Conservation (phyloP, 2,888 invertebrate species). For the Vannuccia rotundouncinata region DNA sequence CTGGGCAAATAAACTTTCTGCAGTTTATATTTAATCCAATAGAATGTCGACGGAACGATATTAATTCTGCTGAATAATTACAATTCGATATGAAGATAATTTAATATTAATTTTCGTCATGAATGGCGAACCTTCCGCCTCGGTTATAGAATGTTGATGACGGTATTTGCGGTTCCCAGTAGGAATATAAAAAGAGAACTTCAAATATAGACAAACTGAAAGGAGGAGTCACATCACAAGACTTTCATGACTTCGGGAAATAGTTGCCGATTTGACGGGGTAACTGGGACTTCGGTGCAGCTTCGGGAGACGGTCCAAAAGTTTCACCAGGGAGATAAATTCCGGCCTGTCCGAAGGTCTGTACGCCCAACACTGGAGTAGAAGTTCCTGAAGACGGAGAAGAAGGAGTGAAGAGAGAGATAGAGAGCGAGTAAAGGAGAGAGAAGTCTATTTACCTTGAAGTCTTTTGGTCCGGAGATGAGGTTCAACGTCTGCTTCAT, state of each 20-base stretch:
- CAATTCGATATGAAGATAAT: too few species aligned
- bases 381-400: slow-evolving; percentile 68
- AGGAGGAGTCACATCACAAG: slow-evolving; percentile 43
- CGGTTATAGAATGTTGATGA: too few species aligned
- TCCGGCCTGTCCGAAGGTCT: slow-evolving; percentile 77
- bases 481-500: slow-evolving; percentile 82
- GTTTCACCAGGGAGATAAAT: slow-evolving; percentile 72
- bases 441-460: slow-evolving; percentile 67
- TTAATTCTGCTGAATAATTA: too few species aligned
- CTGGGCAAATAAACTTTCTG: too few species aligned
- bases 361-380: slow-evolving; percentile 90
- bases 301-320: slow-evolving; percentile 77
- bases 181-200: too few species aligned
- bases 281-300: slow-evolving; percentile 94
- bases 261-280: slow-evolving; percentile 63
- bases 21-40: too few species aligned
- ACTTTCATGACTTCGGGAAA: slow-evolving; percentile 32
- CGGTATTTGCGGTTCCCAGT: too few species aligned
- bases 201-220: too few species aligned
- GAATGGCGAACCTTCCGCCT: too few species aligned
- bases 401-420: not conserved
- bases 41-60: too few species aligned
- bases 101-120: too few species aligned
- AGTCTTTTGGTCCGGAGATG: slow-evolving; percentile 86
- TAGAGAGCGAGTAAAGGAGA: not conserved